These are phyloP conservation scores for Hemicentrotus pulcherrimus DNA, from an alignment of 35 echinoderm and acorn worm genomes.

Conservation along the genomic window DNA sequence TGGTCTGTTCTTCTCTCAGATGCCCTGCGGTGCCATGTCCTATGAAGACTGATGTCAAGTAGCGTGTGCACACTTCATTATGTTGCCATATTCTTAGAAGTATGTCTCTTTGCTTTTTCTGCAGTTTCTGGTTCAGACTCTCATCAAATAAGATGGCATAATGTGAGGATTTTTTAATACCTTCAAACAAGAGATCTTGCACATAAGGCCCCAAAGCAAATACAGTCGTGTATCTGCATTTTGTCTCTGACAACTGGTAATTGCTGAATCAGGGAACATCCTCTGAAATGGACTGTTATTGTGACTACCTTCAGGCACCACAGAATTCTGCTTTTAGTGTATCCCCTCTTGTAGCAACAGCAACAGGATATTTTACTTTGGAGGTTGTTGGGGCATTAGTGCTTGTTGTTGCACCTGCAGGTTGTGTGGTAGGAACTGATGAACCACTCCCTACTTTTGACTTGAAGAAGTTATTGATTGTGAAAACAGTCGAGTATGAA, in stretches of 20 bases:
- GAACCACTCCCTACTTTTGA: background rate
- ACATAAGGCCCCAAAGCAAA: conserved; percentile 65
- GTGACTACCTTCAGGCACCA: conserved; percentile 60
- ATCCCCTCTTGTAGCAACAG: conserved; percentile 64
- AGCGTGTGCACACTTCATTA: conserved; percentile 52
- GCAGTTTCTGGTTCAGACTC: conserved; percentile 50
- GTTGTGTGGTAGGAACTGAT: conserved; percentile 21
- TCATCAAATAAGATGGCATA: conserved; percentile 64
- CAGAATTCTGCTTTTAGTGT: conserved; percentile 63
- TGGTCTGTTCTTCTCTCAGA: too few relatives aligned
- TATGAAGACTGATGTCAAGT: conserved; percentile 45
- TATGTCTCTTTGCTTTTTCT: conserved; percentile 8
- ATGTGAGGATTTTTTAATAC: conserved; percentile 44
- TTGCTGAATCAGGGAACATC: conserved; percentile 72
- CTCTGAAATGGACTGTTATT: conserved; percentile 57
- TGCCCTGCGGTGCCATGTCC: too few relatives aligned
- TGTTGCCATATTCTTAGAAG: conserved; percentile 45
- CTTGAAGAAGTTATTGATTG: conserved; percentile 48
- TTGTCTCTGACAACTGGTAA: conserved; percentile 48
- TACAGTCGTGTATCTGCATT: conserved; percentile 52
- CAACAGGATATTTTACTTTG: background rate
- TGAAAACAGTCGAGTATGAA: conserved; percentile 28
- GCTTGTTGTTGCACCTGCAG: conserved; percentile 30
- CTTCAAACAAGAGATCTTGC: conserved; percentile 41
- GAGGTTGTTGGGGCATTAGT: background rate